Conservation (phyloP, 2,888 invertebrate species). For the Epiblema foenella region DNA sequence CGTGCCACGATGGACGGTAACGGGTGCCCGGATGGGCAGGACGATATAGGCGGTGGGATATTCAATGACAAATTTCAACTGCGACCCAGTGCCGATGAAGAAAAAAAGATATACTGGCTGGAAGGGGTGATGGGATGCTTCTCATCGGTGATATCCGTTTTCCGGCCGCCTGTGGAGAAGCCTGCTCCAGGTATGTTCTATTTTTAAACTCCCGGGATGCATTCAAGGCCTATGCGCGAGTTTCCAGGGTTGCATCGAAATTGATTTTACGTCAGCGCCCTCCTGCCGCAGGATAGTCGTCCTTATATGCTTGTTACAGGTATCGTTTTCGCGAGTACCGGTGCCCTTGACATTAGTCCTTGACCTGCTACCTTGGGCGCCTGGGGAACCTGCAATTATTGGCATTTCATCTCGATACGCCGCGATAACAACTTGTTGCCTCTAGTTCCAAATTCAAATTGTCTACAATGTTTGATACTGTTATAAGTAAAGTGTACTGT, state of each 20-base stretch:
- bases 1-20: conserved; percentile 45
- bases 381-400: conserved; percentile 5
- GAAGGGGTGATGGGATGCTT: conserved; percentile 95
- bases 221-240: conserved; percentile 41
- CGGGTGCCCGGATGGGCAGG: conserved; percentile 42
- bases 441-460: conserved; percentile 19
- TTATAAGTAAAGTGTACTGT: conserved; percentile 14
- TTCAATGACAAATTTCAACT: conserved; percentile 53
- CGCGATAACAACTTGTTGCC: conserved; percentile 6
- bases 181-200: conserved; percentile 82
- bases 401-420: conserved; percentile 3
- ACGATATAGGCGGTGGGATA: conserved; percentile 49
- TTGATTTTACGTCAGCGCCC: conserved; percentile 39
- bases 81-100: conserved; percentile 51
- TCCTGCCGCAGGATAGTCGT: conserved; percentile 11
- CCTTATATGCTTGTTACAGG: conserved; percentile 18
- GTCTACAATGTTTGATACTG: conserved; percentile 11
- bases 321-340: neutral
- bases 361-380: conserved; percentile 30
- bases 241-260: conserved; percentile 36
- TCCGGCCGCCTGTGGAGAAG: conserved; percentile 91
- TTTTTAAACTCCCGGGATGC: conserved; percentile 33
- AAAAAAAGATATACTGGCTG: conserved; percentile 88
- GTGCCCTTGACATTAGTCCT: conserved; percentile 19
- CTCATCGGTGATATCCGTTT: conserved; percentile 93